A percentile compares a stretch with the other conserved stretches of the same genome.
Evolutionary conservation across 1,140 invertebrate genomes (phyloP).

Genomic region (Diuraphis noxia): DNA sequence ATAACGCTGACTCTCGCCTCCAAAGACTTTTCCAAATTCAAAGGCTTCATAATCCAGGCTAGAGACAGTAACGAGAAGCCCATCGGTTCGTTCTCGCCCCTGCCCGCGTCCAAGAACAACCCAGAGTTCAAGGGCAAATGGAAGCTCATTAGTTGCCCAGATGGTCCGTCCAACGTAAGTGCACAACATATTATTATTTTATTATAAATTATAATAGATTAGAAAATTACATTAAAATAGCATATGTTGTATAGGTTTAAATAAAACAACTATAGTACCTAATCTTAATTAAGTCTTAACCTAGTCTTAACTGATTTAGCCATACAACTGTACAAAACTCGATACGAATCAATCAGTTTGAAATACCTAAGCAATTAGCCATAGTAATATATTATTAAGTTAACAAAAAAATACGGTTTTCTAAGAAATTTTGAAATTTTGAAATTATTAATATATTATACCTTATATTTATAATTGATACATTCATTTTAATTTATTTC

Average conservation of each 20-base stretch:
- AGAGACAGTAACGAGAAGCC: constrained; percentile 59
- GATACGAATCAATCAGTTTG: not conserved
- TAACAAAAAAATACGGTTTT: no score
- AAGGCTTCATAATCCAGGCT: constrained; percentile 64
- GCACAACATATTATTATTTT: not conserved
- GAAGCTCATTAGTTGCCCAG: not conserved
- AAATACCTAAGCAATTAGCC: no score
- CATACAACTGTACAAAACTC: not conserved
- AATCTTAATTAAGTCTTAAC: no score
- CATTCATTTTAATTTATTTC: not conserved
- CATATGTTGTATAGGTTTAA: not conserved
- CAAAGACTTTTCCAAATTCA: constrained; percentile 60
- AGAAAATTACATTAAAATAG: not conserved
- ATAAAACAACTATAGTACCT: no score
- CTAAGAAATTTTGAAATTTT: not conserved
- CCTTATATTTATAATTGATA: not conserved
- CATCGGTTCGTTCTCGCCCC: constrained; percentile 62
- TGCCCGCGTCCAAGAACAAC: constrained; percentile 57
- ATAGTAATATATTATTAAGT: no score
- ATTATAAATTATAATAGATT: not conserved
- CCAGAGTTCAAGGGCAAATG: constrained; percentile 6
- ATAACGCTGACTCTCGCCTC: constrained; percentile 61
- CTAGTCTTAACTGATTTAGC: not conserved
- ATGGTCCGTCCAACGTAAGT: constrained; percentile 25
- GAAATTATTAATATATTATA: not conserved